Evolutionary conservation across 2,113 vertebrate species (phyloP).

Genomic region (Antennarius striatus): DNA sequence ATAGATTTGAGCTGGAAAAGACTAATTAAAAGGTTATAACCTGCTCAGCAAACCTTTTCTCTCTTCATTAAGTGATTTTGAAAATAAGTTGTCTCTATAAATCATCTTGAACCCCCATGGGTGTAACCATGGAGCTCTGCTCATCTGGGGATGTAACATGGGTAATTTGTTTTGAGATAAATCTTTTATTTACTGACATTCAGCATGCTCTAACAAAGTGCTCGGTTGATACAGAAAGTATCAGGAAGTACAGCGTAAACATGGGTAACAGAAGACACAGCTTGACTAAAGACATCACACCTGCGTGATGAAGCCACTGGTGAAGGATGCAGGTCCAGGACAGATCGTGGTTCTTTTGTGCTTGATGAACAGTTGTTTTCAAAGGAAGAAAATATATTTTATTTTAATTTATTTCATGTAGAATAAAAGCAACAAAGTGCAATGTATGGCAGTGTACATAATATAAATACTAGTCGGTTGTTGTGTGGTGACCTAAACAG

Average conservation of each 20-base stretch:
- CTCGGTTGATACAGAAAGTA: constrained; percentile 34
- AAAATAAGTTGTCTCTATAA: constrained; percentile 28
- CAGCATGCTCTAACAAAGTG: constrained; percentile 45
- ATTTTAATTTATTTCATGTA: too few species aligned
- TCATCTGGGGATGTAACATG: too few species aligned
- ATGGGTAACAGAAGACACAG: constrained; percentile 31
- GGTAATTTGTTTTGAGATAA: constrained; percentile 55
- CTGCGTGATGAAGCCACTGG: background rate
- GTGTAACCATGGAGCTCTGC: constrained; percentile 30
- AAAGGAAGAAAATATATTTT: background rate
- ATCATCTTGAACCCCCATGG: constrained; percentile 21
- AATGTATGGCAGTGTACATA: too few species aligned
- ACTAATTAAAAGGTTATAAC: constrained; percentile 33
- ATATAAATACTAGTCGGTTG: too few species aligned
- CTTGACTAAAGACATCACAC: constrained; percentile 3
- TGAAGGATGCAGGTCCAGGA: background rate
- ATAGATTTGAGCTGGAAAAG: constrained; percentile 6
- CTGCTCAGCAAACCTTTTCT: constrained; percentile 47
- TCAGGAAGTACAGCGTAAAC: constrained; percentile 31
- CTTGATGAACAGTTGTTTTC: background rate
- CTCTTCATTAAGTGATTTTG: constrained; percentile 28
- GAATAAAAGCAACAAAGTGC: too few species aligned
- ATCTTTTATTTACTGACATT: constrained; percentile 49
- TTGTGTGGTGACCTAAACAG: too few species aligned
- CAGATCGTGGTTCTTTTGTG: background rate